Conservation (phyloP, 1,140 invertebrate species). For the Caenorhabditis elegans region WBcel235 BX284606.5:3221501-3222000, state of each 20-base stretch:
- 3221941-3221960: slow-evolving; percentile 9
- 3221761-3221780: neutral
- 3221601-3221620: too few species aligned
- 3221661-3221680: neutral
- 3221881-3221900: slow-evolving; percentile 19
- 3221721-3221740: neutral
- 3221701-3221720: neutral
- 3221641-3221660: neutral
- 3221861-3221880: neutral
- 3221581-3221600: too few species aligned
- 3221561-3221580: too few species aligned
- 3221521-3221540: neutral
- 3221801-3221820: neutral
- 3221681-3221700: neutral
- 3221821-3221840: slow-evolving; percentile 30
- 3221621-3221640: too few species aligned
- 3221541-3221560: neutral
- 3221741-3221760: neutral
- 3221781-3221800: neutral
- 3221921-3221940: slow-evolving; percentile 19
- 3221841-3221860: neutral
- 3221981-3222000: neutral
- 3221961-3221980: neutral
- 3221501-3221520: neutral
- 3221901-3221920: neutral